These are phyloP conservation scores for Hyposoter didymator DNA, from an alignment of 2,888 invertebrate species.

Conservation along the genomic window DNA sequence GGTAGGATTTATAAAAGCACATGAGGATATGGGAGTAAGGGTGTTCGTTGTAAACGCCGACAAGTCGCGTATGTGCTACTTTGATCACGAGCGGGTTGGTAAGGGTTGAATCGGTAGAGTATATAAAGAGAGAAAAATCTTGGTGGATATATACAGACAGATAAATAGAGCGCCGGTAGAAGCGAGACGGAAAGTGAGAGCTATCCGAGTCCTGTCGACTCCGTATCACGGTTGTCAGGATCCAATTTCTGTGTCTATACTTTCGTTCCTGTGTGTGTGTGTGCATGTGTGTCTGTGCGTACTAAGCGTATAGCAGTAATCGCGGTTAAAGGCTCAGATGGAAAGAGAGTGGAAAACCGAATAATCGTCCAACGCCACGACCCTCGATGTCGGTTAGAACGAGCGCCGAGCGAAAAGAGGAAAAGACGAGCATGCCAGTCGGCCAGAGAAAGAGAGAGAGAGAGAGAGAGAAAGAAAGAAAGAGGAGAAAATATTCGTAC, in stretches of 20 bases:
- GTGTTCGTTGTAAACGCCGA: slow-evolving; percentile 59
- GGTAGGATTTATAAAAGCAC: slow-evolving; percentile 35
- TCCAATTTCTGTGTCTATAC: slow-evolving; percentile 27
- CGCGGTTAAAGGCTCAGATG: slow-evolving; percentile 73
- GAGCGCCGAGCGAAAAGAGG: slow-evolving; percentile 41
- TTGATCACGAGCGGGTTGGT: slow-evolving; percentile 50
- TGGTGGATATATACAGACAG: not conserved
- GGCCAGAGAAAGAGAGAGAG: slow-evolving; percentile 15
- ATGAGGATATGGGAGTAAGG: slow-evolving; percentile 54
- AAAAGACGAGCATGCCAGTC: slow-evolving; percentile 40
- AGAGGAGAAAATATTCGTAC: slow-evolving; percentile 49
- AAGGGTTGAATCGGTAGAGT: slow-evolving; percentile 27
- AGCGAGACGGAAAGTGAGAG: slow-evolving; percentile 47
- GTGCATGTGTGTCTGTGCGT: slow-evolving; percentile 6
- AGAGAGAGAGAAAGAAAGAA: slow-evolving; percentile 26
- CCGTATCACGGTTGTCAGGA: slow-evolving; percentile 52
- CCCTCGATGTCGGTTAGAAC: slow-evolving; percentile 54
- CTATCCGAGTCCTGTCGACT: slow-evolving; percentile 54
- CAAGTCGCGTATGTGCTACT: slow-evolving; percentile 65
- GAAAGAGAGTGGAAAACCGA: slow-evolving; percentile 79
- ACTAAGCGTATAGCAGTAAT: slow-evolving; percentile 61
- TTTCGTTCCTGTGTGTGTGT: not conserved
- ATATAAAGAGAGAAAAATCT: slow-evolving; percentile 35
- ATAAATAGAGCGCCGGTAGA: slow-evolving; percentile 7
- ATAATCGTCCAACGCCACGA: slow-evolving; percentile 78